These are phyloP conservation scores for Prunella himalayana DNA, from an alignment of 2,113 vertebrate genomes.

Conservation along the genomic window DNA sequence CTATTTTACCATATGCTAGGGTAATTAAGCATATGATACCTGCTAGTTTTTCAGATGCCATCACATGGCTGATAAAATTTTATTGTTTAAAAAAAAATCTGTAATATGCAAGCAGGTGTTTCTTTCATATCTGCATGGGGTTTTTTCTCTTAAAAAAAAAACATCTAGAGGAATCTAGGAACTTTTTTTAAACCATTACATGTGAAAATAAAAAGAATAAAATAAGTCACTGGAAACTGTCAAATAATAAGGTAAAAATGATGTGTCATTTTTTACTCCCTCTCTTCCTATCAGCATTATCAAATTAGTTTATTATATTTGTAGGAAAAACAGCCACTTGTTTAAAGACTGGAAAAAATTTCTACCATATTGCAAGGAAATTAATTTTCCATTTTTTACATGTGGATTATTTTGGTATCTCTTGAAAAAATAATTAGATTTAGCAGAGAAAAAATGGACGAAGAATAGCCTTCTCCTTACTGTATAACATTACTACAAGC, in stretches of 20 bases:
- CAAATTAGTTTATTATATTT: neutral
- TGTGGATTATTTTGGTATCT: neutral
- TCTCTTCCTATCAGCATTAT: neutral
- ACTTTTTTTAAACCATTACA: neutral
- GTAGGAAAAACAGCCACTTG: neutral
- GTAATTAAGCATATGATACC: neutral
- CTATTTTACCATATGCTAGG: conserved; percentile 2
- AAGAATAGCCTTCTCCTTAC: neutral
- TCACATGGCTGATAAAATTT: neutral
- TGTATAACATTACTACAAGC: neutral
- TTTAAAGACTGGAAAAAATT: neutral
- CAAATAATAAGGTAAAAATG: neutral
- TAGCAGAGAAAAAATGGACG: neutral
- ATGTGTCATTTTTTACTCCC: neutral
- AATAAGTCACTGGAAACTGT: neutral
- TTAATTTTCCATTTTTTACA: neutral
- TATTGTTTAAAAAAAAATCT: neutral
- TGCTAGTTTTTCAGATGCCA: neutral
- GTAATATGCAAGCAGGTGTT: neutral
- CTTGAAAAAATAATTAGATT: neutral
- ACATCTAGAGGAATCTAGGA: neutral
- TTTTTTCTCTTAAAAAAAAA: neutral
- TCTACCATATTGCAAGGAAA: neutral
- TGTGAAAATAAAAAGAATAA: neutral
- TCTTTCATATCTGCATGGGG: neutral